A percentile compares a stretch with the other conserved stretches of the same genome.
phyloP scores from a whole-genome alignment of 1,140 invertebrate genomes.

The Nylanderia fulva region DNA sequence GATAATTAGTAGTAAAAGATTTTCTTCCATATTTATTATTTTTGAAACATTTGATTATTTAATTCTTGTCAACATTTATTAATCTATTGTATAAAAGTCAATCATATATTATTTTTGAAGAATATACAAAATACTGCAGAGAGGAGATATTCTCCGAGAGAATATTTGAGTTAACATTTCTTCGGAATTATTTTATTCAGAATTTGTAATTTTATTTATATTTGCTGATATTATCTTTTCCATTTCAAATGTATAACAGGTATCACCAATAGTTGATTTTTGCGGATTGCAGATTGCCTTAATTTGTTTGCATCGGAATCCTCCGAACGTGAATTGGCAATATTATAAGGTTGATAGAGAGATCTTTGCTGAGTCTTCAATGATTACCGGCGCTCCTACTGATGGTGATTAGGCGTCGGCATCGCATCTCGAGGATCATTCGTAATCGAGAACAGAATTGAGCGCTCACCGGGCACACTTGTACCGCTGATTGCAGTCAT shows the following conservation, averaged over 20 bases:
- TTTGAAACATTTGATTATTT: background rate
- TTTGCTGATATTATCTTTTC: background rate
- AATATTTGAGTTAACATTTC: background rate
- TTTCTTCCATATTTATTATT: background rate
- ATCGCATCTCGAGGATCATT: slow-evolving; percentile 66
- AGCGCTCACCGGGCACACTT: slow-evolving; percentile 68
- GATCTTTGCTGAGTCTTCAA: slow-evolving; percentile 61
- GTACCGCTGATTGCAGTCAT: slow-evolving; percentile 72
- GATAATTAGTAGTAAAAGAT: no score
- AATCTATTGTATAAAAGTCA: slow-evolving; percentile 4
- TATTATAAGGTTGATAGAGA: slow-evolving; percentile 69
- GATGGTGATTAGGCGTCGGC: slow-evolving; percentile 69
- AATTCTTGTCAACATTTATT: background rate
- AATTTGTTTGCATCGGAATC: slow-evolving; percentile 36
- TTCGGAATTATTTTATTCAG: background rate
- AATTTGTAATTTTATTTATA: background rate
- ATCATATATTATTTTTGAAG: background rate
- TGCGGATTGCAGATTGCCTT: background rate
- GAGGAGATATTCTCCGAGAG: background rate
- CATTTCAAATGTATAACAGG: background rate
- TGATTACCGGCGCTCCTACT: slow-evolving; percentile 65
- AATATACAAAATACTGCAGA: background rate
- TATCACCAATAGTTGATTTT: slow-evolving; percentile 27
- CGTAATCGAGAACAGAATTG: slow-evolving; percentile 74
- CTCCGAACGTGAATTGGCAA: slow-evolving; percentile 47